Base-by-base conservation (phyloP, 2,797 vertebrate genomes). In the Hozukius guyotensis region DNA sequence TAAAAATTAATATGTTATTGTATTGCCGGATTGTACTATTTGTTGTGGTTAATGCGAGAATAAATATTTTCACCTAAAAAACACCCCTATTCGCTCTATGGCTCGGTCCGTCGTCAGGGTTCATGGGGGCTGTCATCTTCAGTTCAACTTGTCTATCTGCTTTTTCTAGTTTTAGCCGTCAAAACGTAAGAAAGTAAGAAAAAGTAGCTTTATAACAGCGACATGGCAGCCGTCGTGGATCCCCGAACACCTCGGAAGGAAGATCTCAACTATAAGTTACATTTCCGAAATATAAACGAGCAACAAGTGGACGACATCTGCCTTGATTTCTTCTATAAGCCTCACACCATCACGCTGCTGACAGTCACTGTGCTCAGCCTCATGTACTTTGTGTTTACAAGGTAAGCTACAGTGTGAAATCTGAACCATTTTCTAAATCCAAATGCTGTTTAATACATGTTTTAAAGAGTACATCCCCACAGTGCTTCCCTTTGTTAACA, bases 231-330 rank as follows among this genome's bases (percentile, higher is more conserved):
- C 36, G 63, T 88, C 31, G 86, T 74, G 67, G 93, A 93, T 36
- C 88, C 93, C 34, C 87, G 94, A 82, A 95, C 95, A 62, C 89
- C 95, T 9, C 96, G 95, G 78, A 97, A 96, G 85, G 96, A 98
- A 74, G 96, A 97, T 34, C 92, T 95, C 55, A 97, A 97, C 83
- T 97, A 97, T 70, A 96, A 93, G 27, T 90, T 97, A 90, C 97
- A 98, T 91, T 99, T 99, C 94, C 95, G 97, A 89, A 98, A 96
- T 97, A 98, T 99, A 92, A 99, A 99, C 88, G 98, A 99, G 93
- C 98, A 99, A 96, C 97, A 98, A 96, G 98, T 99, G 96, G 97
- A 98, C 78, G 97, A 99, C 72, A 99, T 99, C 93, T 97, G 96
- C 67, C 91, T 98, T 27, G 97, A 98, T 63, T 97, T 98, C 89